Percentiles rank a stretch among this genome's conserved stretches.
phyloP scores from a whole-genome alignment of 30 jellyfish, hydroid and myxozoan genomes.

The Clytia hemisphaerica region DNA sequence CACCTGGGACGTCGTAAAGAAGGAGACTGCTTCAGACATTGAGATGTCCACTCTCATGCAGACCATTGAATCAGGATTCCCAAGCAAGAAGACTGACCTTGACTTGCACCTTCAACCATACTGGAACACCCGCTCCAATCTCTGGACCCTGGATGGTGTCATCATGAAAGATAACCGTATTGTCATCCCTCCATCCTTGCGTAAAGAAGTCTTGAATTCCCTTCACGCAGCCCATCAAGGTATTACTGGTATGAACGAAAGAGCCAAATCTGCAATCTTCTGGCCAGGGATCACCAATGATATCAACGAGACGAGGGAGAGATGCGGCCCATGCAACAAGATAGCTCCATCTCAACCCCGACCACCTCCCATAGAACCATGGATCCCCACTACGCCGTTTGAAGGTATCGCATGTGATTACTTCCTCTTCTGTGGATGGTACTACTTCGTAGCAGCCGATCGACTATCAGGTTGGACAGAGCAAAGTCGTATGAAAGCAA shows the following conservation, averaged over 20 bases:
- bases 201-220: not conserved
- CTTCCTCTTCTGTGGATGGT: too few relatives aligned
- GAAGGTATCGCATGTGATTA: too few relatives aligned
- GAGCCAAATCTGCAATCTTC: not conserved
- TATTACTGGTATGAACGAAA: not conserved
- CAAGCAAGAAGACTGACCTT: not conserved
- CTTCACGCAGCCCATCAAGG: constrained; percentile 4
- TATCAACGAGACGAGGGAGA: too few relatives aligned
- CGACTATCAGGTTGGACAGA: too few relatives aligned
- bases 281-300: not conserved
- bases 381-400: too few relatives aligned
- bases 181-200: not conserved
- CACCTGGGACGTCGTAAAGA: constrained; percentile 8
- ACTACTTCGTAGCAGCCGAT: too few relatives aligned
- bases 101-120: too few relatives aligned
- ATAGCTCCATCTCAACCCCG: not conserved
- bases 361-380: too few relatives aligned
- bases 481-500: too few relatives aligned
- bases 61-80: constrained; percentile 10
- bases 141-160: constrained; percentile 17
- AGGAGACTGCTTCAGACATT: not conserved
- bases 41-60: not conserved
- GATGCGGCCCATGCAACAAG: not conserved
- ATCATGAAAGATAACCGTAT: not conserved
- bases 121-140: not conserved